Evolutionary conservation across 2,888 invertebrate genomes (phyloP).

Genomic region (Coenonympha arcania): DNA sequence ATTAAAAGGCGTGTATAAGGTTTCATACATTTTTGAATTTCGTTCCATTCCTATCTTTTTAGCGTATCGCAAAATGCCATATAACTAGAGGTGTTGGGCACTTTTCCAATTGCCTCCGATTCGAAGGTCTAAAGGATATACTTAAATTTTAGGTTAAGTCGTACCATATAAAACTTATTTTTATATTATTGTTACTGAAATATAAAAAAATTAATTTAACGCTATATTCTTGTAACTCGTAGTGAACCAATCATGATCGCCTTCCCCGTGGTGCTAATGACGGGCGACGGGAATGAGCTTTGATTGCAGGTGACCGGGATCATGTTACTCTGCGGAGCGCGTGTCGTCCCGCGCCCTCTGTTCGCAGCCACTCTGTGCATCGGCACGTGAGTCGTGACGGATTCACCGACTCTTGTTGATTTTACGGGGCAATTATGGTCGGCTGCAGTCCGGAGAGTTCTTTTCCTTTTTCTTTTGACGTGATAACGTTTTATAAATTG

Average conservation of each 20-base stretch:
- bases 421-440: conserved; percentile 1
- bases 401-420: conserved; percentile 1
- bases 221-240: conserved; percentile 21
- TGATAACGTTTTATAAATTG: too few relatives aligned
- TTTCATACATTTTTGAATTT: too few relatives aligned
- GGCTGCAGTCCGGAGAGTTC: not conserved
- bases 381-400: not conserved
- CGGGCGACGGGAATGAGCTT: conserved; percentile 31
- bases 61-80: too few relatives aligned
- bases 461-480: not conserved
- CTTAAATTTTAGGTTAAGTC: too few relatives aligned
- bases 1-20: too few relatives aligned
- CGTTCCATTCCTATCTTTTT: too few relatives aligned
- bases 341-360: conserved; percentile 9
- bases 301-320: conserved; percentile 33
- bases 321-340: conserved; percentile 19
- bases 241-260: conserved; percentile 19
- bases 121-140: too few relatives aligned
- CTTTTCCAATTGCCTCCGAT: too few relatives aligned
- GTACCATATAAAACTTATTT: too few relatives aligned
- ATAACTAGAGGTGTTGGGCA: too few relatives aligned
- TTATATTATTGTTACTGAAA: too few relatives aligned
- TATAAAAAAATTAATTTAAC: too few relatives aligned
- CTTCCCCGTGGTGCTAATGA: conserved; percentile 37
- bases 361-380: not conserved